Conservation (phyloP, 92 coral and sea anemone genomes). For the Porites divaricata region DNA sequence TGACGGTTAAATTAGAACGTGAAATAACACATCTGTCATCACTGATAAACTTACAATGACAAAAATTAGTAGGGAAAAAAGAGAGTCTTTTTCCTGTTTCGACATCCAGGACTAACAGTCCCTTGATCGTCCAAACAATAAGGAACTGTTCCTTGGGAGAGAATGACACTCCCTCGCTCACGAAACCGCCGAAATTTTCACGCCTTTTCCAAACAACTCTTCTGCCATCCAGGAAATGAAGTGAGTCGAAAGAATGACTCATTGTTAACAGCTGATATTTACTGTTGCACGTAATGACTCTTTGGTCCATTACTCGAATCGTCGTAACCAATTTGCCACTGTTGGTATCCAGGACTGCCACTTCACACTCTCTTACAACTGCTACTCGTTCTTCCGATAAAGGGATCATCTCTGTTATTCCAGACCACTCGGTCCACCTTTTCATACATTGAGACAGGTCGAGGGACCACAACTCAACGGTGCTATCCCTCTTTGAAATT, state of each 20-base stretch:
- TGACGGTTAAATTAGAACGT: no score
- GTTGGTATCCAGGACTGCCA: neutral
- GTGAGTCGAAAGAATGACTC: neutral
- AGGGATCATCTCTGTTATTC: neutral
- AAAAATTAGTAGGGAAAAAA: no score
- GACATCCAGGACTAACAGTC: neutral
- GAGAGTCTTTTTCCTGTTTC: constrained; percentile 1
- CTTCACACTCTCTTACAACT: neutral
- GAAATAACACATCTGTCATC: constrained; percentile 2
- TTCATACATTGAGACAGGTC: constrained; percentile 1
- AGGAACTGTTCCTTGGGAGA: constrained; percentile 14
- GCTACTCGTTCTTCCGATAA: constrained; percentile 22
- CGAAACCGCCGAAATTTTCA: no score
- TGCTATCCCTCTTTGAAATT: no score
- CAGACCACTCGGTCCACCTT: neutral
- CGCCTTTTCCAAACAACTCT: neutral
- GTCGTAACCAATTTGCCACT: neutral
- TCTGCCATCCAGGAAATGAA: neutral
- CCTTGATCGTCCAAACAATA: neutral
- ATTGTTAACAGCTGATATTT: constrained; percentile 4
- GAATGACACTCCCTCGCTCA: neutral
- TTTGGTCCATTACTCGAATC: neutral
- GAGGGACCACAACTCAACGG: no score
- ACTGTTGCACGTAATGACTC: constrained; percentile 14
- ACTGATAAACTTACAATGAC: constrained; percentile 1